These are phyloP conservation scores for Danio choprae DNA, from an alignment of 2,797 vertebrate species.

Conservation along the genomic window DNA sequence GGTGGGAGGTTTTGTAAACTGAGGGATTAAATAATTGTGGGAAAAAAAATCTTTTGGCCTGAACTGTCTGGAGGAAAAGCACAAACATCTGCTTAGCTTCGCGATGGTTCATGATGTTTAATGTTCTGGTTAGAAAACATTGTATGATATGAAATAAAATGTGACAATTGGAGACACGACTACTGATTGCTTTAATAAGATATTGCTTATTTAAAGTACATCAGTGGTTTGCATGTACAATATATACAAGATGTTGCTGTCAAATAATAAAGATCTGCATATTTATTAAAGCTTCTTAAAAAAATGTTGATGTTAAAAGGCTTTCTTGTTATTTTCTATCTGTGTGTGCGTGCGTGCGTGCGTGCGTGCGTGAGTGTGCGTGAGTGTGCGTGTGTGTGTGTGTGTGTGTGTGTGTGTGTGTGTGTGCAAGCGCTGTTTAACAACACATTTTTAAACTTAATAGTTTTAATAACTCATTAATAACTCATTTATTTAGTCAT, in stretches of 20 bases:
- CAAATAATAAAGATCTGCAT: slow-evolving; percentile 45
- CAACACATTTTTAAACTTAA: too few species aligned
- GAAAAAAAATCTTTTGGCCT: slow-evolving; percentile 66
- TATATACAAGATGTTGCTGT: slow-evolving; percentile 30
- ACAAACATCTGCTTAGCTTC: slow-evolving; percentile 37
- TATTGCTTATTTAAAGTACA: slow-evolving; percentile 15
- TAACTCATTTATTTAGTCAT: too few species aligned
- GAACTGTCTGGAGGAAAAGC: slow-evolving; percentile 65
- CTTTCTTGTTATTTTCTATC: background rate
- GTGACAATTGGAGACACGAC: slow-evolving; percentile 42
- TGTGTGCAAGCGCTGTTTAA: too few species aligned
- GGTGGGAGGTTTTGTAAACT: slow-evolving; percentile 70
- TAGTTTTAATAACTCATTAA: too few species aligned
- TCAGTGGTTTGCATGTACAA: slow-evolving; percentile 26
- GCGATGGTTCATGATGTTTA: slow-evolving; percentile 73
- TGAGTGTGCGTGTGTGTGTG: too few species aligned
- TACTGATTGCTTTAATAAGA: slow-evolving; percentile 19
- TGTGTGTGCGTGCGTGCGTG: too few species aligned
- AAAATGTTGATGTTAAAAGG: slow-evolving; percentile 42
- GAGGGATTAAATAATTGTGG: slow-evolving; percentile 57
- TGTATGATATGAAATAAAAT: slow-evolving; percentile 61
- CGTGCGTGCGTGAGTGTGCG: too few species aligned
- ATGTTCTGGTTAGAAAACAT: slow-evolving; percentile 62
- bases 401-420: too few species aligned
- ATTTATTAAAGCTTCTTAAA: slow-evolving; percentile 63